Percentiles rank a stretch among this genome's conserved stretches.
phyloP scores from a whole-genome alignment of 2,888 invertebrate species.

The Lithosia quadra region DNA sequence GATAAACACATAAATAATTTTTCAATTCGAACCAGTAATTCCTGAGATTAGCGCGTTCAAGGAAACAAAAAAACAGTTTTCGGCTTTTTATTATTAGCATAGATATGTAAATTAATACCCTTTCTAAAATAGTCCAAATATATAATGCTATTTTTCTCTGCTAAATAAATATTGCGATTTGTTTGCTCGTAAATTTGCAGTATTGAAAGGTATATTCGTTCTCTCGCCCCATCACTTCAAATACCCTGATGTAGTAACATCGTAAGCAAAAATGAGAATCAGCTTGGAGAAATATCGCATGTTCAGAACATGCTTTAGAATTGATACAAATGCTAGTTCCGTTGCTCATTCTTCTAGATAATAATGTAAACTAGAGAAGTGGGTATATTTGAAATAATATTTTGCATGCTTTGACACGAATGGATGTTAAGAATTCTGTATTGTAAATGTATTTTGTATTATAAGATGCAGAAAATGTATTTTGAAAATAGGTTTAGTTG shows the following conservation, averaged over 20 bases:
- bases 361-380: neutral
- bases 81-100: too few species aligned
- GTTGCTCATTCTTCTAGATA: slow-evolving; percentile 4
- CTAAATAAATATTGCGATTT: neutral
- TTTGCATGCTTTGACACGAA: neutral
- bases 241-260: slow-evolving; percentile 9
- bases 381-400: too few species aligned
- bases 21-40: too few species aligned
- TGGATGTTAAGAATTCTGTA: neutral
- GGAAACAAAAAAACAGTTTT: too few species aligned
- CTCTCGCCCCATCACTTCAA: slow-evolving; percentile 1
- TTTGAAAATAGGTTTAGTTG: neutral
- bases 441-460: neutral
- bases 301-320: slow-evolving; percentile 18
- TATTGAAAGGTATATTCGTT: slow-evolving; percentile 7
- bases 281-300: slow-evolving; percentile 14
- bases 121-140: too few species aligned
- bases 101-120: too few species aligned
- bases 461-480: neutral
- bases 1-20: too few species aligned
- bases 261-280: slow-evolving; percentile 16
- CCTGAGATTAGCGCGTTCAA: too few species aligned
- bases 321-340: slow-evolving; percentile 14
- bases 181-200: neutral
- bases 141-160: neutral